Percentiles rank a stretch among this genome's conserved stretches.
Conservation (phyloP, 2,797 vertebrate genomes). For the Xiphophorus birchmanni region DNA sequence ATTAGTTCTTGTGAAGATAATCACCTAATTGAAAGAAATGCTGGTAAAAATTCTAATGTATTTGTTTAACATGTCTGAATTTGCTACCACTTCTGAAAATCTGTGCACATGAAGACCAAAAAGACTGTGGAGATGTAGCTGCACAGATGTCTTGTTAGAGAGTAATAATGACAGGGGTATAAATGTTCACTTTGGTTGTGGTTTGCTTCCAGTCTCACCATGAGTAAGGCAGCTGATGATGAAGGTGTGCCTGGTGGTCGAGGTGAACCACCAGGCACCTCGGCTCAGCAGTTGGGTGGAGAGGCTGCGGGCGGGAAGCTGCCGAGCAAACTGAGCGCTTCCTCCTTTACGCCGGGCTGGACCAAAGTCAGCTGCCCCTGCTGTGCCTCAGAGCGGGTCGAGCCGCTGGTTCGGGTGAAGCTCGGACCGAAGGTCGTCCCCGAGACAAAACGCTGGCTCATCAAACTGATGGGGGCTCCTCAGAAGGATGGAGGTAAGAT, state of each 20-base stretch:
- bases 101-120: neutral
- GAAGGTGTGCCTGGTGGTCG: slow-evolving; percentile 23
- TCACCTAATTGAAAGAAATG: neutral
- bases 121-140: neutral
- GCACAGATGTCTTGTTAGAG: neutral
- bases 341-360: slow-evolving; percentile 61
- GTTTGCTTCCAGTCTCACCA: slow-evolving; percentile 51
- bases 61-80: neutral
- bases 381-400: slow-evolving; percentile 68
- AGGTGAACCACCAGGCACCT: neutral
- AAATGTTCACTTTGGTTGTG: neutral
- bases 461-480: slow-evolving; percentile 72
- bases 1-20: neutral
- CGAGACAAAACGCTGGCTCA: slow-evolving; percentile 83
- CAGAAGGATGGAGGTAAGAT: slow-evolving; percentile 78
- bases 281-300: slow-evolving; percentile 2
- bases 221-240: slow-evolving; percentile 54
- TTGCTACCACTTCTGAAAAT: neutral
- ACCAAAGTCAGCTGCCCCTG: slow-evolving; percentile 79
- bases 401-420: slow-evolving; percentile 81
- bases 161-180: neutral
- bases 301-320: neutral
- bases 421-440: slow-evolving; percentile 71
- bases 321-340: neutral
- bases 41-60: neutral